A percentile compares a stretch with the other conserved stretches of the same genome.
These are phyloP conservation scores for Cyprinodon tularosa DNA, from an alignment of 2,113 vertebrate genomes.

Conservation along the genomic window DNA sequence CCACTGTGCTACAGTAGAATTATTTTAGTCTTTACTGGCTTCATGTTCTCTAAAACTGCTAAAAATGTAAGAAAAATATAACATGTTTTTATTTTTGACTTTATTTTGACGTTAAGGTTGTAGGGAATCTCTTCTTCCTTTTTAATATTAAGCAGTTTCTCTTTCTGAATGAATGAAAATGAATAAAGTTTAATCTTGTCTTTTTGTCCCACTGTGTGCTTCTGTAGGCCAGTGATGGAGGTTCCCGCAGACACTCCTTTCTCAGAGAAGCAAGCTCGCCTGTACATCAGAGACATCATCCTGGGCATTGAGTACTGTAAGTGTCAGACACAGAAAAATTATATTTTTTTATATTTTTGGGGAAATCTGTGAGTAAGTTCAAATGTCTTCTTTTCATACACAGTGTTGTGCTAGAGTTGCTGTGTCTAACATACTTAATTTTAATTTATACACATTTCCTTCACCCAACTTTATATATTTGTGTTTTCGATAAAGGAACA, in stretches of 20 bases:
- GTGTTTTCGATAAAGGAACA: constrained; percentile 15
- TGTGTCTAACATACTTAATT: no score
- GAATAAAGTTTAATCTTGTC: neutral
- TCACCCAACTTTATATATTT: neutral
- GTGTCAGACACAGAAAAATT: constrained; percentile 58
- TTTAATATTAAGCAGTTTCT: neutral
- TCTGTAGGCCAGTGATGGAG: constrained; percentile 92
- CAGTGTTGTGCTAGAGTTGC: neutral
- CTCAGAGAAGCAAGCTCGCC: constrained; percentile 88
- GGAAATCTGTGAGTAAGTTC: neutral
- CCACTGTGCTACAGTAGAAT: neutral
- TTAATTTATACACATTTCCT: no score
- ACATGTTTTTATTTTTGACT: no score
- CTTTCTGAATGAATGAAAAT: constrained; percentile 2
- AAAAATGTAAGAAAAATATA: no score
- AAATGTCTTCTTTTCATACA: neutral
- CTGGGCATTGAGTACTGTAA: constrained; percentile 97
- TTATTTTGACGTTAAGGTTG: no score
- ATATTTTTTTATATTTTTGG: neutral
- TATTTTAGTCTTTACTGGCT: no score
- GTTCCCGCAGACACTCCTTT: constrained; percentile 90
- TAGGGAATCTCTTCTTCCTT: neutral
- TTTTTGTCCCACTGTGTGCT: neutral
- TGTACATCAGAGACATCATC: constrained; percentile 93
- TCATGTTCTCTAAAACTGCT: no score